Base-by-base conservation (phyloP, 2,113 vertebrate genomes). In the Mirounga angustirostris region DNA sequence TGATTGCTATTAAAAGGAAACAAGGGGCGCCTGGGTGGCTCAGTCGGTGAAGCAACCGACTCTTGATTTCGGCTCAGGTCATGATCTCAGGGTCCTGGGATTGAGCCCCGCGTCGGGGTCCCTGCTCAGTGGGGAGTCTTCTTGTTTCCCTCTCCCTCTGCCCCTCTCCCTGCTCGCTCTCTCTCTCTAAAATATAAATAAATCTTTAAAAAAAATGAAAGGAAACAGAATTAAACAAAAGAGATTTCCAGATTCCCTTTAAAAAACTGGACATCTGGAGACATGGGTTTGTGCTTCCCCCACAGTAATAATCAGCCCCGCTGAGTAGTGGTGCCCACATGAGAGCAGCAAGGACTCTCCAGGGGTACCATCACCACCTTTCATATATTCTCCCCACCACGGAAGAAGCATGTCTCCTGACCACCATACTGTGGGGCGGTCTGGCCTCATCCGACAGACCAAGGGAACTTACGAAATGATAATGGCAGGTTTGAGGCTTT, bases 371-470 rank as follows among this genome's bases (percentile, higher is more conserved):
- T 43, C 16, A 24, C 30, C 59, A 40, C 8, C 56, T 76, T 22
- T 50, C 56, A 0, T 5, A 1, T 1, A 0, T 33, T 82, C 18
- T 83, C 24, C 79, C 56, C 11, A 4, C 16, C 36, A 26, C 18
- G 36, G 36, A 85, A 14, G n/a, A 67, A 15, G 11, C 22, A 36
- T 33, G 33, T 22, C 4, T 19, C 16, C 61, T 30, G 78, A 50
- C 4, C 26, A 0, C 13, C 3, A 16, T 83, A 30, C 59, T 4
- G 73, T 56, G 65, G 8, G 13, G 33, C 0, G 9, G 18, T 11
- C 74, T 46, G 50, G 24, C 21, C 78, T 50, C 56, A 52, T 14
- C 21, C n/a, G 13, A 33, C 24, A 73, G 50, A 76, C 24, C 18
- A 2, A 14, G n/a, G 50, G 28, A 59, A n/a, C 40, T 76, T 36